Percentiles rank a stretch among this genome's conserved stretches.
Conservation (phyloP, 2,888 invertebrate species). For the Tanytarsus gracilentus region DNA sequence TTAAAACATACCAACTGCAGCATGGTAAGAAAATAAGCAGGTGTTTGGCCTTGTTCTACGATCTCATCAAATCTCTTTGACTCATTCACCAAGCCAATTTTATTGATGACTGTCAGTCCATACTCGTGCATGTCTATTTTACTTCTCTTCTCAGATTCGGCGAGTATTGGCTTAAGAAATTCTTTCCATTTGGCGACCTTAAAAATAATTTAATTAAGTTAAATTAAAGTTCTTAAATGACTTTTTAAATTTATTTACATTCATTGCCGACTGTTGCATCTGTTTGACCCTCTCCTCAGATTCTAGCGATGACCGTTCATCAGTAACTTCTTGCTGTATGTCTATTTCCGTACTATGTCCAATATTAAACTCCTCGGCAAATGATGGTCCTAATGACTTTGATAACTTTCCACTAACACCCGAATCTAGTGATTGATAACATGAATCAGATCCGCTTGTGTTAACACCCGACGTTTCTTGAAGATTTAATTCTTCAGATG, state of each 20-base stretch:
- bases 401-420: background rate
- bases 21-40: constrained; percentile 18
- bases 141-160: constrained; percentile 5
- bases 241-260: constrained; percentile 2
- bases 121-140: constrained; percentile 19
- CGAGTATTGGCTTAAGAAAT: constrained; percentile 14
- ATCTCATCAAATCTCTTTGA: background rate
- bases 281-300: background rate
- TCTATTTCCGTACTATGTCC: background rate
- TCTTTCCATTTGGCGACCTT: constrained; percentile 22
- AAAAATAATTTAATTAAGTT: background rate
- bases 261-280: constrained; percentile 11
- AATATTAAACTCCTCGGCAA: background rate
- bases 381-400: background rate
- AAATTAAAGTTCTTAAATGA: background rate
- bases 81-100: constrained; percentile 11
- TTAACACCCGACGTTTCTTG: background rate
- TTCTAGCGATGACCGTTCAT: background rate
- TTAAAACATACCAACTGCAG: background rate
- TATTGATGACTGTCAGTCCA: background rate
- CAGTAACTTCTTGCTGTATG: background rate
- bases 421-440: constrained; percentile 3
- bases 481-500: too few species aligned
- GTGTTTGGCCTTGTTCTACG: constrained; percentile 4
- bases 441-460: constrained; percentile 5